Evolutionary conservation across 2,888 invertebrate species (phyloP), one percentile per base, ranked within the genome.

Genomic region (Diaprepes abbreviatus): DNA sequence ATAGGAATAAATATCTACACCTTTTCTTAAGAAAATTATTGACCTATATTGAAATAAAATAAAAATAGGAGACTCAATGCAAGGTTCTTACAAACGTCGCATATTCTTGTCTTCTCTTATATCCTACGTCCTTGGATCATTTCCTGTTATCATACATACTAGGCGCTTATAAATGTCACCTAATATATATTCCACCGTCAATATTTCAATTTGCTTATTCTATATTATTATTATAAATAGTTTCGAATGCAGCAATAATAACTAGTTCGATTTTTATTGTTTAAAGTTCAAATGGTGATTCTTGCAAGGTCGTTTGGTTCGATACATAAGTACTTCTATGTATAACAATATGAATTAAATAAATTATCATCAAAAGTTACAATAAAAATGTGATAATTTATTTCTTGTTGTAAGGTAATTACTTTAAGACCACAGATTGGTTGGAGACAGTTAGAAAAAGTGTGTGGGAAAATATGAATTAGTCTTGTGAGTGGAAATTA

Each of bases 201-300:
- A 63, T 65, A 68, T 45, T 55, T 38, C 16, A 40, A 16, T 17
- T 45, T 50, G 40, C 17, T 38, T 40, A 52, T 38, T 71, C 48
- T 45, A 50, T 67, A 71, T 66, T 62, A 70, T 70, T 64, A 66
- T 71, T 55, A 58, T 55, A 72, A 69, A 70, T 54, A 21, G 72
- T 69, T 70, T 67, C 57, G 71, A 48, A 66, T 70, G 60, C 66
- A 70, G 55, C 33, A 73, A 74, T 74, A 74, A 74, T 72, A 74
- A 74, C 76, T 75, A 75, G 78, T 76, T 77, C 70, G 54, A 75
- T 77, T 76, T 78, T 77, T 77, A 74, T 71, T 54, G 59, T 71
- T 66, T 77, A 78, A 78, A 78, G 77, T 77, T 78, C 78, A 78
- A 74, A 70, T 62, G 66, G 62, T 66, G 72, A 69, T 66, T 63